Base-by-base conservation (phyloP, 2,113 vertebrate species). In the Collichthys lucidus region DNA sequence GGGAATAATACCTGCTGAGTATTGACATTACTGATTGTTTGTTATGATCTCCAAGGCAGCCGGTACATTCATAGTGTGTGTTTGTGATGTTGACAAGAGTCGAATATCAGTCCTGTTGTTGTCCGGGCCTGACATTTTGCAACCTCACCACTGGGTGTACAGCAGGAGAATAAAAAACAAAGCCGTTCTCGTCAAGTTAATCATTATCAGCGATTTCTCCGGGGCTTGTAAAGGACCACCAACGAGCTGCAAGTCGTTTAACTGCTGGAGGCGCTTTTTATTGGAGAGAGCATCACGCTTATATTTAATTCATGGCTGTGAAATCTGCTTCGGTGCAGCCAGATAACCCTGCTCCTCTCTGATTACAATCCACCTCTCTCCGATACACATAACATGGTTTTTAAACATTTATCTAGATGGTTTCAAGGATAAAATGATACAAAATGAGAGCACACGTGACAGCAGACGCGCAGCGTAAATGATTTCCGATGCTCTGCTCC, bases 11-110 rank as follows among this genome's bases (percentile, higher is more conserved):
- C 59, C 85, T 74, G 78, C 79, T 71, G 46, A 40, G 17, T 85
- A 74, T 86, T 86, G 87, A 86, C 86, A 77, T 68, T 56, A 69
- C 53, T 40, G 47, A 46, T 29, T 90, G 80, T 92, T 93, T 92
- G 86, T 87, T 77, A 65, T 80, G 76, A 83, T 91, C 84, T 80
- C 88, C 61, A 79, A n/a, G 83, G 83, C 75, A 84, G 78, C 77
- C 26, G 78, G 84, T 63, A 67, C 84, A 84, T 83, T 74, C 76
- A 71, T 40, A 46, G 24, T 77, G 68, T 82, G 83, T 83, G 60
- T 60, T 12, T 82, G 76, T 42, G 73, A 82, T 82, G 86, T 79
- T 83, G 85, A 83, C 52, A 3, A 78, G 86, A 79, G 76, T 88
- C 80, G 83, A 44, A 87, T 88, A 87, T 87, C 88, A 79, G 67